Evolutionary conservation across 2,113 vertebrate genomes (phyloP), one percentile per base, ranked within the genome.

Genomic region (Urocitellus parryii): DNA sequence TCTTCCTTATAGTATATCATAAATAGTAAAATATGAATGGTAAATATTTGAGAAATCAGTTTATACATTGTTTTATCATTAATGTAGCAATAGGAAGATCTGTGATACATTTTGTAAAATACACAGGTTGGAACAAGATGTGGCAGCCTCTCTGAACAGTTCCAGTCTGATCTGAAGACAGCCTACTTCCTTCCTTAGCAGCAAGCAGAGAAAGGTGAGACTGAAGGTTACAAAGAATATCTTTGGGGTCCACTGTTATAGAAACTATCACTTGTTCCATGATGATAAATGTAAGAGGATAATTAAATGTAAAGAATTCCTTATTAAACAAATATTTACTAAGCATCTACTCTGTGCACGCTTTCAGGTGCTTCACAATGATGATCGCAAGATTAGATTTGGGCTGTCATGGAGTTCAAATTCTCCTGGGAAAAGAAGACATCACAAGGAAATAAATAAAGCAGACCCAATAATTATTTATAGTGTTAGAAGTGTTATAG

Each of bases 251-350:
- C 0, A 14, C 20, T 91, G 1, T 63, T 72, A 13, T 24, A 88
- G 76, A 88, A 53, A 1, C 11, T 76, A 25, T 94, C 56, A 37
- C 72, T 96, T 85, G 34, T 14, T 96, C 4, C 25, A 81, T 3
- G 27, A 25, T 81, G 61, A 37, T 84, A 94, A 93, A 88, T 81
- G 37, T 58, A 90, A 70, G 68, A 94, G 76, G 77, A 77, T 88
- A 96, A 96, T 88, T 85, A 67, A 87, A 42, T 93, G 53, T 61
- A 91, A 92, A 91, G 25, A 93, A 77, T 37, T 88, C 39, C 16
- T 88, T 34, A 88, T 7, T 81, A 73, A 92, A 42, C 53, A 90
- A 92, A 92, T 93, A 91, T 95, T 97, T 93, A 88, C 9, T 42
- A 91, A 77, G 11, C 29, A 17, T 85, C 74, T 80, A 48, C 2